Base-by-base conservation (phyloP, 1,140 invertebrate genomes). In the Danaus melanippus region DNA sequence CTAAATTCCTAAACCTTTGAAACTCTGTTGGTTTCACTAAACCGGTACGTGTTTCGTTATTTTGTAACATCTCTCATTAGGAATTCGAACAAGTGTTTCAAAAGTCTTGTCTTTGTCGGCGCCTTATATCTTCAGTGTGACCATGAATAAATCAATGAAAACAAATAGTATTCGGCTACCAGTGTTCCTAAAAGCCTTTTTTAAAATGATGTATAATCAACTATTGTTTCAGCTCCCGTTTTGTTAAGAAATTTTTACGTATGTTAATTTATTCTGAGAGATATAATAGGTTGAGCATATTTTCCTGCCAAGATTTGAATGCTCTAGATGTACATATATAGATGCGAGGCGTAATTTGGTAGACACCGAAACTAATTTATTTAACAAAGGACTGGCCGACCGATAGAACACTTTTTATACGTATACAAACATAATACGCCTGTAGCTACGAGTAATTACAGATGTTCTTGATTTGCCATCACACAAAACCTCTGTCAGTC, bases 311-410 rank as follows among this genome's bases (percentile, higher is more conserved):
- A 79, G 74, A 78, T 79, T 52, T 74, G 67, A 71, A 53, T 76
- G 69, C 58, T 77, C 58, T 80, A 82, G 73, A 74, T 82, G 21
- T 32, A 32, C 21, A 75, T 76, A 81, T 71, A 84, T 79, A 83
- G 74, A 69, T 82, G 64, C 48, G 74, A 77, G 74, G 87, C 87
- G 87, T 88, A 88, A 88, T 87, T 86, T 88, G 85, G 87, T 88
- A 87, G 87, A 87, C 83, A 88, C 87, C 87, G 86, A 87, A 87
- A 84, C 87, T 87, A 88, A 88, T 88, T 87, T 88, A 87, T 87
- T 87, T 87, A 87, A 88, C 87, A 88, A 88, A 85, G 81, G 79
- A 81, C 69, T 65, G 74, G 69, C 74, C 79, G 75, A 71, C 78
- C 68, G 79, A 83, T 82, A 83, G 75, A 81, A 54, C 69, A 79